These are phyloP conservation scores for Cydia fagiglandana DNA, from an alignment of 1,140 invertebrate genomes.

Conservation along the genomic window DNA sequence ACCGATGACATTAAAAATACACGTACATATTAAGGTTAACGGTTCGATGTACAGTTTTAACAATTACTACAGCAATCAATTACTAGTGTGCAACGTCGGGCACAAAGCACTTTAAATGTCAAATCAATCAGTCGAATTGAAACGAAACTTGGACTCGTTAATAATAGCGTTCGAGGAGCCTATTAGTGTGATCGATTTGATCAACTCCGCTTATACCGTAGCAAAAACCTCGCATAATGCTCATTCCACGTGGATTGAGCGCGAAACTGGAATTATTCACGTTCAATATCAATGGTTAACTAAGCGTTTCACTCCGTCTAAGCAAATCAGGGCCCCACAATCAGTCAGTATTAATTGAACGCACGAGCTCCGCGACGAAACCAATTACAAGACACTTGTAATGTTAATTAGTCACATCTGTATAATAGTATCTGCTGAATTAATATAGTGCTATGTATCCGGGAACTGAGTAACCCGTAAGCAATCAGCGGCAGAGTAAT, in stretches of 20 bases:
- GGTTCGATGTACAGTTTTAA: background rate
- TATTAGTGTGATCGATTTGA: slow-evolving; percentile 2
- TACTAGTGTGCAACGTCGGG: background rate
- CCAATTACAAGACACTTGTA: slow-evolving; percentile 54
- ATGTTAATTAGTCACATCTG: slow-evolving; percentile 50
- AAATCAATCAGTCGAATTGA: slow-evolving; percentile 10
- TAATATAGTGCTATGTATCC: slow-evolving; percentile 43
- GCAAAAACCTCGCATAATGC: slow-evolving; percentile 23
- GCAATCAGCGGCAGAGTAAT: slow-evolving; percentile 54
- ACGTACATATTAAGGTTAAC: background rate
- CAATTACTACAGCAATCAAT: background rate
- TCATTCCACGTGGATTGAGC: slow-evolving; percentile 8
- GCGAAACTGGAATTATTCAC: slow-evolving; percentile 13
- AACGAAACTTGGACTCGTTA: slow-evolving; percentile 1
- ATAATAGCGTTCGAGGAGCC: background rate
- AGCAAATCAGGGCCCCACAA: slow-evolving; percentile 35
- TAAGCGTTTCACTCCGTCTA: slow-evolving; percentile 20
- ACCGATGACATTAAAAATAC: background rate
- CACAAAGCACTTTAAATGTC: slow-evolving; percentile 15
- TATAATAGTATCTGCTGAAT: slow-evolving; percentile 41
- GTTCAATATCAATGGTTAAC: slow-evolving; percentile 24
- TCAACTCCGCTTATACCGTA: background rate
- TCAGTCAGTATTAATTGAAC: slow-evolving; percentile 38
- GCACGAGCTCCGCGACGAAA: slow-evolving; percentile 40
- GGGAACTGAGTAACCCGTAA: slow-evolving; percentile 33